A percentile compares a stretch with the other conserved stretches of the same genome.
These are phyloP conservation scores for Heliocidaris erythrogramma DNA, from an alignment of 35 echinoderm and acorn worm species.

Conservation along the genomic window DNA sequence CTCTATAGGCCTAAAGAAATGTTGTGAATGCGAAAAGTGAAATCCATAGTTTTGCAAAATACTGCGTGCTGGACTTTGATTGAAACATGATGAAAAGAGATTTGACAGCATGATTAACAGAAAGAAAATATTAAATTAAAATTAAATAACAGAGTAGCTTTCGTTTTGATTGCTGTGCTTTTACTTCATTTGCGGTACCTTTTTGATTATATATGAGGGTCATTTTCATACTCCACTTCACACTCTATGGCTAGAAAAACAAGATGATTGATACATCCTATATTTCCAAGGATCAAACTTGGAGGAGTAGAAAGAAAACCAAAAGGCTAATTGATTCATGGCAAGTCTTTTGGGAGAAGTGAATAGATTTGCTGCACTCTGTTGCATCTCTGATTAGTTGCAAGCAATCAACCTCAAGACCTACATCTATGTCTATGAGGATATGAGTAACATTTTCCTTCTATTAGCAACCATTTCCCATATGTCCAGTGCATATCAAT, in stretches of 20 bases:
- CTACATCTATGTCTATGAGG: too few species aligned
- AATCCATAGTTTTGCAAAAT: background rate
- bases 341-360: too few species aligned
- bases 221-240: background rate
- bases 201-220: background rate
- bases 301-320: too few species aligned
- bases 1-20: background rate
- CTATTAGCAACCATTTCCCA: too few species aligned
- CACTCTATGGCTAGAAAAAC: background rate
- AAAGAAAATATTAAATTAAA: background rate
- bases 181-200: background rate
- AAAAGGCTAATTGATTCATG: too few species aligned
- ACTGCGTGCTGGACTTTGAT: background rate
- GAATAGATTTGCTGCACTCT: too few species aligned
- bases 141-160: background rate
- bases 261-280: background rate
- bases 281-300: too few species aligned
- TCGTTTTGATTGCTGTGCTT: background rate
- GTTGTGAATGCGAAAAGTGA: background rate
- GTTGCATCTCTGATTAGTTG: too few species aligned
- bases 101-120: background rate
- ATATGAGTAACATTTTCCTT: too few species aligned
- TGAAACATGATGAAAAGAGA: background rate
- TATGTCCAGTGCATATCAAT: too few species aligned
- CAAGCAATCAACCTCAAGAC: too few species aligned